Base-by-base conservation (phyloP, 1,140 invertebrate genomes). In the Oryctes rhinoceros region DNA sequence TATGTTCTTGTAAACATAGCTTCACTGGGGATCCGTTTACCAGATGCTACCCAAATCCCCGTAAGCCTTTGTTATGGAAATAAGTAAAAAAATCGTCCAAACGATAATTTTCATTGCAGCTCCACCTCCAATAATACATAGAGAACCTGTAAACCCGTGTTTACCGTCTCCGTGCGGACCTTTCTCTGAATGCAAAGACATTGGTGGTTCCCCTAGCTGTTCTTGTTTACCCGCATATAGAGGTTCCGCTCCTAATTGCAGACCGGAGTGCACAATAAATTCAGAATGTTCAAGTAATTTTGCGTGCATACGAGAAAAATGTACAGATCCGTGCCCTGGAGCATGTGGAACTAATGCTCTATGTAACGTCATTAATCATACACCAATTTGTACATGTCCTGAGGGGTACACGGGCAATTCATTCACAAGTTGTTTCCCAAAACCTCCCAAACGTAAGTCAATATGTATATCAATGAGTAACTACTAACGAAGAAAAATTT, bases 181-280 rank as follows among this genome's bases (percentile, higher is more conserved):
- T 11, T 89, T 92, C 84, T 90, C 92, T 9, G 88, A 93, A 83
- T 95, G 94, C 84, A 89, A 91, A 81, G 87, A 91, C 80, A 87
- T 90, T 44, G 90, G 91, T 78, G 90, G 90, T 77, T 88, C 91
- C 76, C 90, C 93, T 0, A 91, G 92, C 0, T 95, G 94, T 83
- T 91, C 91, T 30, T 95, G 94, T 84, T 87, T 91, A 82, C 81
- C 89, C 13, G 91, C 88, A 49, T 94, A 93, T 81, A 88, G 92
- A n/a, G 94, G 94, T 76, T 91, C 88, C 80, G 92, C 94, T 80
- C 93, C 93, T 37, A 93, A 92, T 83, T 94, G 93, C 83, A 89
- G 91, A 82, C 92, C 93, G 44, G 93, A 94, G 85, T 94, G 93
- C 87, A 89, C 90, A 6, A 90, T 93, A 11, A 93, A 93, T 86